Base-by-base conservation (phyloP, 2,113 vertebrate genomes). In the Chaenogobius annularis region DNA sequence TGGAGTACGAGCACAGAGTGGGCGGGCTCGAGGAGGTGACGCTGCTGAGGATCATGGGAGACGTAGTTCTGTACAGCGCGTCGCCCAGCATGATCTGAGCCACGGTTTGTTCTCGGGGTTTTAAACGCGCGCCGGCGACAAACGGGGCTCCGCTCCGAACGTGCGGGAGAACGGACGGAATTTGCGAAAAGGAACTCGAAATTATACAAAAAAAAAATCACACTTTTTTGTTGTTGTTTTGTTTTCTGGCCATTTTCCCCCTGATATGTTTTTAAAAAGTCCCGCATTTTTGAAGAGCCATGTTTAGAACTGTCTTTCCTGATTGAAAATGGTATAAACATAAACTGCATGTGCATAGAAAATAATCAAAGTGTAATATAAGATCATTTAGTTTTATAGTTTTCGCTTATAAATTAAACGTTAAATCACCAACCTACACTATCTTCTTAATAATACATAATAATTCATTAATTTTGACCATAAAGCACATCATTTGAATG, bases 1-100 rank as follows among this genome's bases (percentile, higher is more conserved):
- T 94, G 90, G 93, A 94, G 83, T 94, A 85, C 61, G 92, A 93
- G 78, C 90, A 94, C 87, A 79, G 93, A 74, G 85, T 87, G 0
- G 92, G 90, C 1, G 92, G 89, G 0, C 71, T 94, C 73, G 90
- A 93, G 75, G 92, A 93, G 1, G 92, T 94, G 62, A 93, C 86
- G 58, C 81, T 90, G 72, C 15, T 94, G 75, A 89, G 90, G 10
- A 87, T 94, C 26, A 5, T 9, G 0, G 93, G 93, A 40, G 93
- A 93, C 66, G 2, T 94, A 58, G 1, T 48, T 11, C 91, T 94
- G 1, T 75, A 92, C 90, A 94, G 90, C 47, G 89, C 83, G 0
- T 84, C 85, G 11, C 93, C 93, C 0, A 93, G 80, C 82, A 93
- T 94, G 92, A 92, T 94, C 83, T 93, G 79, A 92, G 12, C 61